Conservation (phyloP, 2,113 vertebrate species). For the Ochotona princeps region DNA sequence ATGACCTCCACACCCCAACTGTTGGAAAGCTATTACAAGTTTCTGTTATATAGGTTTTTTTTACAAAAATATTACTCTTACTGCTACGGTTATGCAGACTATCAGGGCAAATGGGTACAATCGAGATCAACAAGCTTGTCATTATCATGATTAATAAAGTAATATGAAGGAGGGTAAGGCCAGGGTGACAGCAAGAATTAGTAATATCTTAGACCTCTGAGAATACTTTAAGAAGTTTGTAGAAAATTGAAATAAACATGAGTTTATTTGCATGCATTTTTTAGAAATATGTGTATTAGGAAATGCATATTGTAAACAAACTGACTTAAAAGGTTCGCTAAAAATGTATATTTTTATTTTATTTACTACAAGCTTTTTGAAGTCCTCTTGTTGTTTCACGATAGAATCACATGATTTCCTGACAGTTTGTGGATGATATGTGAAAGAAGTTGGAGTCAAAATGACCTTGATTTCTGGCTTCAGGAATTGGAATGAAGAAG, state of each 20-base stretch:
- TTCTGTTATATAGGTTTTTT: not conserved
- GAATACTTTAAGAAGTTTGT: no score
- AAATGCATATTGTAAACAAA: no score
- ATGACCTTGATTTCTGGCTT: not conserved
- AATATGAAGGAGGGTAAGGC: not conserved
- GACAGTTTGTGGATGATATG: not conserved
- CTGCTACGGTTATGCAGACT: not conserved
- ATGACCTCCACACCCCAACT: not conserved
- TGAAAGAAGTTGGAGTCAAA: not conserved
- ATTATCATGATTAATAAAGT: not conserved
- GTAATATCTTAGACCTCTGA: not conserved
- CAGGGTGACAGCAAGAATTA: not conserved
- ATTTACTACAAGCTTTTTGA: no score
- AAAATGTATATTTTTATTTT: no score
- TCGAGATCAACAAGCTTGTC: not conserved
- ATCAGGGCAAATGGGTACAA: not conserved
- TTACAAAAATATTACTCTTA: not conserved
- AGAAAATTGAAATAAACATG: no score
- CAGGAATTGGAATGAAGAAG: not conserved
- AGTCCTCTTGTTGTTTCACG: not conserved
- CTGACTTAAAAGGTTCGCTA: no score
- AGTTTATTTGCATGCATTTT: no score
- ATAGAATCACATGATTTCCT: not conserved
- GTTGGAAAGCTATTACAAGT: not conserved
- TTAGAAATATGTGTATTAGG: no score